A percentile compares a stretch with the other conserved stretches of the same genome.
Evolutionary conservation across 1,140 invertebrate species (phyloP).

Genomic region (Drosophila tani): DNA sequence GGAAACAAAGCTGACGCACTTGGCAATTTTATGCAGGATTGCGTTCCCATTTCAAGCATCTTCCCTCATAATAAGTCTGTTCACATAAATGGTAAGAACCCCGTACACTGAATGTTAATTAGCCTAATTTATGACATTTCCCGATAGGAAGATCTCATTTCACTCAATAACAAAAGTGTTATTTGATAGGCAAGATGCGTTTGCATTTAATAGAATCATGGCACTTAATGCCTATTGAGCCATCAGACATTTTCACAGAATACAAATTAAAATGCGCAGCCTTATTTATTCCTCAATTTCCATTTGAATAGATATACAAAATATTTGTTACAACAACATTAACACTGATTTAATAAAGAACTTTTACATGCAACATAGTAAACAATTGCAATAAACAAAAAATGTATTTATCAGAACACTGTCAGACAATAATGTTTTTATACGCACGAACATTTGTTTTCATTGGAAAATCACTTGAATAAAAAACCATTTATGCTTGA

Average conservation of each 20-base stretch:
- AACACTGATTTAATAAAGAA: not conserved
- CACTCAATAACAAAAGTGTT: not conserved
- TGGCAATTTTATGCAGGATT: not conserved
- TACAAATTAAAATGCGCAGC: not conserved
- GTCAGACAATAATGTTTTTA: not conserved
- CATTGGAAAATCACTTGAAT: not conserved
- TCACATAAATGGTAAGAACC: not conserved
- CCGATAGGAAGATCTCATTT: not conserved
- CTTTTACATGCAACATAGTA: not conserved
- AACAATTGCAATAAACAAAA: not conserved
- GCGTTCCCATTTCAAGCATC: not conserved
- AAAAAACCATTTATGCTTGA: not conserved
- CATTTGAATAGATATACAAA: too few relatives aligned
- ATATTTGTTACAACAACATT: not conserved
- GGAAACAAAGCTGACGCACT: not conserved
- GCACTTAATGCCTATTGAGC: not conserved
- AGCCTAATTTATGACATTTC: not conserved
- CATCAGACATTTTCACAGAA: not conserved
- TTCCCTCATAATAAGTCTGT: not conserved
- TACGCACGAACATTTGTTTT: not conserved
- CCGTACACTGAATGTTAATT: constrained; percentile 4
- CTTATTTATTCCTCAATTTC: not conserved
- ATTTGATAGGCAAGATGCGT: constrained; percentile 5
- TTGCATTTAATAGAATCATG: not conserved
- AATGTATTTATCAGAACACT: not conserved